Percentiles rank a stretch among this genome's conserved stretches.
Conservation (phyloP, 2,113 vertebrate genomes). For the Acanthochromis polyacanthus region DNA sequence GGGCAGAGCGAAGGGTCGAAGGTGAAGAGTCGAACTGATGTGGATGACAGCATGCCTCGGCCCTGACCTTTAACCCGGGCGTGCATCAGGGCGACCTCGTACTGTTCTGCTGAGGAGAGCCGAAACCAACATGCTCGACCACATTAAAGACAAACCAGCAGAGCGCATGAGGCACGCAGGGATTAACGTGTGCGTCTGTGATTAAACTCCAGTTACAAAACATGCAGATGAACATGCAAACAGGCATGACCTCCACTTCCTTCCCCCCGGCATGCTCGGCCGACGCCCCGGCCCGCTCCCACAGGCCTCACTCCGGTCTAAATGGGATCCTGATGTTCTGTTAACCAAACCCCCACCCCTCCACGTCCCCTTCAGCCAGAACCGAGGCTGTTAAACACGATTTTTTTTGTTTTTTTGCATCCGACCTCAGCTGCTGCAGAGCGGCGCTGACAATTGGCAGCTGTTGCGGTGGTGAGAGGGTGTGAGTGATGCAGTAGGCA, state of each 20-base stretch:
- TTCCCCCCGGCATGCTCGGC: conserved; percentile 45
- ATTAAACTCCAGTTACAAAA: conserved; percentile 28
- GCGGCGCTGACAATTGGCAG: conserved; percentile 71
- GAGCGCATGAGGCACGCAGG: conserved; percentile 8
- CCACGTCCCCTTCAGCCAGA: conserved; percentile 29
- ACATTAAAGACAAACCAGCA: conserved; percentile 23
- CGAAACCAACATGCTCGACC: neutral
- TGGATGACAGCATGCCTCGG: conserved; percentile 67
- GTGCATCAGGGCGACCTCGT: conserved; percentile 51
- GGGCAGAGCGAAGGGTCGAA: conserved; percentile 40
- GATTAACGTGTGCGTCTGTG: conserved; percentile 33
- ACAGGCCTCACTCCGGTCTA: conserved; percentile 55
- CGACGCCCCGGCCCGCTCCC: conserved; percentile 65
- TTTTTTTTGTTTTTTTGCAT: conserved; percentile 37
- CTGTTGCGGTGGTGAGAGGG: conserved; percentile 67
- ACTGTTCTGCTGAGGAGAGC: conserved; percentile 49
- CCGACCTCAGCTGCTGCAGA: conserved; percentile 70
- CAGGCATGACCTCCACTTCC: conserved; percentile 63
- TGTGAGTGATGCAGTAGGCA: conserved; percentile 64
- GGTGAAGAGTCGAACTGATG: conserved; percentile 61
- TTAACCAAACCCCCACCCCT: conserved; percentile 22
- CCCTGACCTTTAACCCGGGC: conserved; percentile 68
- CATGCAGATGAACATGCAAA: conserved; percentile 32
- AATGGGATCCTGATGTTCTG: conserved; percentile 83
- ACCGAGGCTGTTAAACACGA: conserved; percentile 61